These are phyloP conservation scores for Ptyas mucosa DNA, from an alignment of 2,113 vertebrate genomes.

Conservation along the genomic window DNA sequence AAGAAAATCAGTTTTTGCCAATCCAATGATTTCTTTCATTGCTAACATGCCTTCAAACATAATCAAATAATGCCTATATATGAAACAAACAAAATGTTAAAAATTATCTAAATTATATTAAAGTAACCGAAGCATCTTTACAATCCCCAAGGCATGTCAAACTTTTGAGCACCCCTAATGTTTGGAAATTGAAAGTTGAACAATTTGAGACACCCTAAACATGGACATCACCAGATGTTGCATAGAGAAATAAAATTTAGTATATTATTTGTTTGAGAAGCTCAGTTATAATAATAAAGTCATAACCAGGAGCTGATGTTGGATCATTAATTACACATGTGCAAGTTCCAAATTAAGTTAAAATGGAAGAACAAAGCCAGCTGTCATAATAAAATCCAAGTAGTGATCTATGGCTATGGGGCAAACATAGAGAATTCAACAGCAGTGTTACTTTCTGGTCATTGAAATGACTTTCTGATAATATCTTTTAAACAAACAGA, in stretches of 20 bases:
- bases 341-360: neutral
- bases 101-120: no score
- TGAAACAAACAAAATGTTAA: no score
- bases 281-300: neutral
- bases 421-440: constrained; percentile 39
- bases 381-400: constrained; percentile 7
- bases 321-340: neutral
- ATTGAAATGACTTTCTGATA: constrained; percentile 42
- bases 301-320: neutral
- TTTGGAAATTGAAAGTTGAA: no score
- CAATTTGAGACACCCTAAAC: no score
- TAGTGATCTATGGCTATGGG: constrained; percentile 48
- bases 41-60: neutral
- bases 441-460: neutral
- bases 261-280: neutral
- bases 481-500: constrained; percentile 53
- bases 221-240: neutral
- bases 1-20: neutral
- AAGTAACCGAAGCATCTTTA: no score
- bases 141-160: no score
- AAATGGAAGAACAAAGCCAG: neutral
- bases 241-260: neutral
- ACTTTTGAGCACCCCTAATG: no score
- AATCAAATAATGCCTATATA: neutral
- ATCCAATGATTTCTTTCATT: neutral